These are phyloP conservation scores for Anolis apletophallus DNA, from an alignment of 2,797 vertebrate genomes.

Conservation along the genomic window DNA sequence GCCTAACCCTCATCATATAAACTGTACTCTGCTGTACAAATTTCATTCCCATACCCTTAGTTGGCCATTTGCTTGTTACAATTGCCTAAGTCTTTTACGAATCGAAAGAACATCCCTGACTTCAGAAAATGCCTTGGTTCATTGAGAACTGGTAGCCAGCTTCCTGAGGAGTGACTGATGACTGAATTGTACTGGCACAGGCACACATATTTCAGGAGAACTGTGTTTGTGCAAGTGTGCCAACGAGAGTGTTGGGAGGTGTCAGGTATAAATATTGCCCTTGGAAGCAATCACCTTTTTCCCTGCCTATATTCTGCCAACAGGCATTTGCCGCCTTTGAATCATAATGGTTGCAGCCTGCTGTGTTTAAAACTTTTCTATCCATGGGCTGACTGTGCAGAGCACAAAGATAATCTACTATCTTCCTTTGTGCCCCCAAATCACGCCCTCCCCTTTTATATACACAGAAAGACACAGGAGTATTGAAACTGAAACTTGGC, in stretches of 20 bases:
- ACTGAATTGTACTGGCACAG: slow-evolving; percentile 48
- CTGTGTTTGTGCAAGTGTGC: slow-evolving; percentile 15
- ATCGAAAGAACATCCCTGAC: background rate
- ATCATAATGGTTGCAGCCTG: slow-evolving; percentile 65
- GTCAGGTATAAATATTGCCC: slow-evolving; percentile 59
- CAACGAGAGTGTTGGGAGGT: slow-evolving; percentile 28
- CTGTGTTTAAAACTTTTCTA: slow-evolving; percentile 60
- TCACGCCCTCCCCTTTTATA: slow-evolving; percentile 29
- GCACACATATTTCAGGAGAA: slow-evolving; percentile 22
- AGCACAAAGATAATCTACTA: slow-evolving; percentile 58
- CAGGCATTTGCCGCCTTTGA: slow-evolving; percentile 63
- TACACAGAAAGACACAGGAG: slow-evolving; percentile 36
- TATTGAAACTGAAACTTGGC: slow-evolving; percentile 25
- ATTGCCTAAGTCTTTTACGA: background rate
- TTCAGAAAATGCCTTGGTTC: background rate
- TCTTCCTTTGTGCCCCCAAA: slow-evolving; percentile 39
- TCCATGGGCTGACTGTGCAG: slow-evolving; percentile 57
- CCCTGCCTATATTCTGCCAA: slow-evolving; percentile 64
- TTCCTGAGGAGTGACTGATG: background rate
- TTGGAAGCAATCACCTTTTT: slow-evolving; percentile 60
- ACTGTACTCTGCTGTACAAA: background rate
- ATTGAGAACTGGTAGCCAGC: background rate
- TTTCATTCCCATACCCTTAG: background rate
- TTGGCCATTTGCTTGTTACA: background rate
- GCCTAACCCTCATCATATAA: background rate